Evolutionary conservation across 1,140 invertebrate species (phyloP), one percentile per base, ranked within the genome.

Genomic region (Drosophila orena): DNA sequence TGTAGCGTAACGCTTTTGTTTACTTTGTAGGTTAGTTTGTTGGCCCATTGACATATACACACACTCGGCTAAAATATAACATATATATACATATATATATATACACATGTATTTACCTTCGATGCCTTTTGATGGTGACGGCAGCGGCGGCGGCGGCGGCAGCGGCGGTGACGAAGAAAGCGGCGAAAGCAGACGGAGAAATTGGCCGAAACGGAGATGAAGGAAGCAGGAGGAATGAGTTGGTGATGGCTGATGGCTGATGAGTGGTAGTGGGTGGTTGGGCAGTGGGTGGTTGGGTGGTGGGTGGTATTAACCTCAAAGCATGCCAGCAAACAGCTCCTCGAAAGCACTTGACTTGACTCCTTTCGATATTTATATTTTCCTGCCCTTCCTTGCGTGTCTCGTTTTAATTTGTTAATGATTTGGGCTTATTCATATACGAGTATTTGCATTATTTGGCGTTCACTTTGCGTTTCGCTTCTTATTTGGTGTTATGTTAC

Each of bases 11-110:
- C 75, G 75, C 75, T 86, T 76, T 88, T 86, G 83, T 88, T 86
- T 86, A 86, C 83, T 86, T 86, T 79, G 75, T 86, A 79, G 83
- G 83, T 86, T 86, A 79, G 83, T 83, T 89, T 86, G 81, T 81
- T 81, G 71, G 81, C 57, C 37, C 47, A 59, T 43, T 47, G 53
- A 50, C 53, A 38, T 65, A 42, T 55, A 52, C 37, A 47, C 69
- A 42, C 72, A 57, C 66, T 65, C 37, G 50, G 44, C 44, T 30
- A 30, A 30, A 60, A 44, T 58, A 47, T 40, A 61, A 65, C 69
- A 78, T 71, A 76, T 55, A 52, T 71, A 64, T 17, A 17, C 68
- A 64, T 4, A 24, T 24, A 24, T 81, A 81, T 88, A n/a, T 71
- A 64, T 17, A 17, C 68, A 64, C 24, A 24, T 24, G 4, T 81